Evolutionary conservation across 2,888 invertebrate species (phyloP), one percentile per base, ranked within the genome.

Genomic region (Drosophila fulvimacula): DNA sequence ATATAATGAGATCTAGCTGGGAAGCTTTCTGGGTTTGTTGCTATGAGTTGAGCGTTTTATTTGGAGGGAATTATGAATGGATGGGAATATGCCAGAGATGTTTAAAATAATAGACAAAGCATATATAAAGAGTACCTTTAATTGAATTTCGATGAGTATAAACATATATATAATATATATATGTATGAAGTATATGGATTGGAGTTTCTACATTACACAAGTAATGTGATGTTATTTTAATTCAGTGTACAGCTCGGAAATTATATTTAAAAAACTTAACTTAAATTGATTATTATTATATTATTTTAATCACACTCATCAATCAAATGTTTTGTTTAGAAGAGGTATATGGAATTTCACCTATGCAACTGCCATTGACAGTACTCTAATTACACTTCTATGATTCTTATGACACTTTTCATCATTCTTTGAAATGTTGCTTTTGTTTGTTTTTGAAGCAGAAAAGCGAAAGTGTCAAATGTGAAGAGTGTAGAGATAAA

Each of bases 391-490:
- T 6, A 36, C 6, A 39, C 11, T 39, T 39, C 17, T 17, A 9
- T 17, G 10, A 19, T 10, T 11, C 10, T 32, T 42, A 27, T 49
- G 36, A 32, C n/a, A 30, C 15, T 56, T 21, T 21, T 9, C 52
- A 32, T 39, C 19, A 6, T 21, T 41, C 24, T 13, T 11, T 39
- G 2, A 19, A 41, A 32, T n/a, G n/a, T 38, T 30, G 49, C 13
- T 19, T 32, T 24, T 24, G 10, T 24, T 53, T 65, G 9, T 17
- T 38, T 27, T 49, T 63, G 11, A 39, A 38, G 19, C 39, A 36
- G 24, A 58, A 49, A 58, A 46, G 67, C 52, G 65, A 78, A 73
- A 57, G 69, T 73, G 70, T 69, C 70, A 73, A 62, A 70, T 63
- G 53, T 71, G 55, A 62, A 58, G 69, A 69, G 59, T 69, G 49